Percentiles rank a stretch among this genome's conserved stretches.
phyloP scores from a whole-genome alignment of 2,888 invertebrate genomes.

The Eubasilissa splendida region DNA sequence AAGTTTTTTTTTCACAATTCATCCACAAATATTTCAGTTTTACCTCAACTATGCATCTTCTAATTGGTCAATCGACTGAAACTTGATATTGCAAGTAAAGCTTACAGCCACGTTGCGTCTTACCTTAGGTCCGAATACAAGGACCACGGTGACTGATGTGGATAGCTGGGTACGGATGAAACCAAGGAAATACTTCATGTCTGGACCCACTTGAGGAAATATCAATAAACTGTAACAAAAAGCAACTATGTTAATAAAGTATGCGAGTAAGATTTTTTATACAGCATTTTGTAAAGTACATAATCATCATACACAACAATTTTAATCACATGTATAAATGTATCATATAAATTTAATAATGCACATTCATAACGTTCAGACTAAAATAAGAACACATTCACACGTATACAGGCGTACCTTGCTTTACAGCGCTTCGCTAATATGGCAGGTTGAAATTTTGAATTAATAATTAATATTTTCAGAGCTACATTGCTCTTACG shows the following conservation, averaged over 20 bases:
- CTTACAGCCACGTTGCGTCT: conserved; percentile 50
- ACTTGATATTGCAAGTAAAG: not conserved
- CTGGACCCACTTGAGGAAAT: conserved; percentile 90
- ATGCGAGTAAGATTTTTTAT: no score
- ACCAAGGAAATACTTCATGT: conserved; percentile 92
- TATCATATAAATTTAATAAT: no score
- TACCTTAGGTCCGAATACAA: conserved; percentile 91
- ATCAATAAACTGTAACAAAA: conserved; percentile 81
- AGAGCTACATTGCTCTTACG: no score
- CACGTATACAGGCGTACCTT: no score
- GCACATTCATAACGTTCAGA: no score
- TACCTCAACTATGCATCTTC: not conserved
- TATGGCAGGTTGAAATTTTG: no score
- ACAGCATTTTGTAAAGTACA: no score
- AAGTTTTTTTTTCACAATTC: not conserved
- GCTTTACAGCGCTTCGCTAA: no score
- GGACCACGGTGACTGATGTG: conserved; percentile 87
- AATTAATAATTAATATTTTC: no score
- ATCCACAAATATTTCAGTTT: not conserved
- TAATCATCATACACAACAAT: no score
- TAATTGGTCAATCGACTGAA: not conserved
- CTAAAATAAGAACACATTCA: no score
- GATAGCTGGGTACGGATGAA: conserved; percentile 94
- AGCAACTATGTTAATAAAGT: not conserved
- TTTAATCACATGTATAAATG: no score